Percentiles rank a stretch among this genome's conserved stretches.
Conservation (phyloP, 2,113 vertebrate genomes). For the Channa argus region DNA sequence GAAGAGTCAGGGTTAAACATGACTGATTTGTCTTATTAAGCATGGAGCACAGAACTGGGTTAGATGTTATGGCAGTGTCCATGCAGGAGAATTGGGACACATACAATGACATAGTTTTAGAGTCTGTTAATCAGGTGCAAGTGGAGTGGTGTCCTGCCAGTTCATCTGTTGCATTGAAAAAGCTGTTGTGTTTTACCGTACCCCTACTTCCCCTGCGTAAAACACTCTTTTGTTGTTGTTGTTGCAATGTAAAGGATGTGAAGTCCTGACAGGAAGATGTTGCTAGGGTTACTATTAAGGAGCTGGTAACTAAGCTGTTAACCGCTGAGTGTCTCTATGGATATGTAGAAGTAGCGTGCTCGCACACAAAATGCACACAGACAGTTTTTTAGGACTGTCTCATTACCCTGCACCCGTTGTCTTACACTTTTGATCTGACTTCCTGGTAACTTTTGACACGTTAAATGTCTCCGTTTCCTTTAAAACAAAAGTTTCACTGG, state of each 20-base stretch:
- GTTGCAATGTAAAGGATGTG: constrained; percentile 39
- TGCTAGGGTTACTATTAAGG: constrained; percentile 45
- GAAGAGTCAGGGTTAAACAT: constrained; percentile 23
- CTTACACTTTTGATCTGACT: neutral
- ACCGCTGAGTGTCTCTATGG: constrained; percentile 42
- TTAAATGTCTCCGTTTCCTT: constrained; percentile 7
- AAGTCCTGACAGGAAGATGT: constrained; percentile 57
- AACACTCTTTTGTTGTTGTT: constrained; percentile 36
- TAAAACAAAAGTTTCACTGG: constrained; percentile 3
- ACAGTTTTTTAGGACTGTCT: constrained; percentile 22
- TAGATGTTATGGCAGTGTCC: constrained; percentile 9
- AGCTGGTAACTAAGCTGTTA: constrained; percentile 52
- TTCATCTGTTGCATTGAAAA: constrained; percentile 13
- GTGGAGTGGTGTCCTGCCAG: neutral
- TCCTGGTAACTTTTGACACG: constrained; percentile 17
- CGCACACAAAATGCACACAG: constrained; percentile 30
- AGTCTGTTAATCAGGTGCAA: neutral
- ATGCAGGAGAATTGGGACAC: constrained; percentile 17
- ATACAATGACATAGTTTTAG: constrained; percentile 17
- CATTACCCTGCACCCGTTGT: neutral
- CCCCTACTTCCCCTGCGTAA: neutral
- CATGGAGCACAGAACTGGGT: constrained; percentile 41
- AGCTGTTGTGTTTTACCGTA: constrained; percentile 7
- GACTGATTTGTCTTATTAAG: constrained; percentile 45
- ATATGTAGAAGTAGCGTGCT: constrained; percentile 30